phyloP scores from a whole-genome alignment of 1,140 invertebrate species.

The Tyrophagus putrescentiae region DNA sequence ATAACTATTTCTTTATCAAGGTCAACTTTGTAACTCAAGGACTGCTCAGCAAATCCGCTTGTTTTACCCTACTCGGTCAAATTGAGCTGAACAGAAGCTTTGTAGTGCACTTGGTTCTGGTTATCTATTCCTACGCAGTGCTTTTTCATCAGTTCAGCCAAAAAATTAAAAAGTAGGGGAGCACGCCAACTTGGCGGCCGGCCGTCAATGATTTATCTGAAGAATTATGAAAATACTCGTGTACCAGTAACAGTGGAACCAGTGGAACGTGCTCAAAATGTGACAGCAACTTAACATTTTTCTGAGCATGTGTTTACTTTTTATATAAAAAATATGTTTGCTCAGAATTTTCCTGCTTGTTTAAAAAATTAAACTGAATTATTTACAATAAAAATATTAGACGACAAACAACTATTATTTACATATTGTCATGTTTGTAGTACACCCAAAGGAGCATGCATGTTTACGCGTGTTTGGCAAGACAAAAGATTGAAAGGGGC shows the following conservation, averaged over 20 bases:
- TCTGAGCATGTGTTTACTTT: not conserved
- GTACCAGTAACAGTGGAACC: too few relatives aligned
- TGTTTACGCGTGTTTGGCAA: not conserved
- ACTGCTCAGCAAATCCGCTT: not conserved
- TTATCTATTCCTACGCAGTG: slow-evolving; percentile 13
- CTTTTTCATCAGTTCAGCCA: slow-evolving; percentile 11
- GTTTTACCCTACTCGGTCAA: slow-evolving; percentile 12
- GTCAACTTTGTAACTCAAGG: slow-evolving; percentile 8
- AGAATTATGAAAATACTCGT: too few relatives aligned
- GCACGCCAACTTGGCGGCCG: not conserved
- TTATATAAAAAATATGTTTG: not conserved
- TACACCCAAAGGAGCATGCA: not conserved
- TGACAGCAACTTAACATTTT: too few relatives aligned
- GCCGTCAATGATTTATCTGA: not conserved
- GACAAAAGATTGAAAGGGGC: too few relatives aligned
- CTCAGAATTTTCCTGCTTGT: too few relatives aligned
- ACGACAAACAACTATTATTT: not conserved
- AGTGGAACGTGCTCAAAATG: too few relatives aligned
- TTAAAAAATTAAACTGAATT: not conserved
- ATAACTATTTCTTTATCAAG: not conserved
- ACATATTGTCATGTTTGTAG: not conserved
- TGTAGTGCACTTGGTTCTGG: slow-evolving; percentile 1
- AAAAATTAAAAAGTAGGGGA: not conserved
- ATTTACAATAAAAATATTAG: not conserved
- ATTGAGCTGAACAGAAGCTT: slow-evolving; percentile 11